phyloP scores from a whole-genome alignment of 2,797 vertebrate genomes.

The Sylvilagus floridanus region DNA sequence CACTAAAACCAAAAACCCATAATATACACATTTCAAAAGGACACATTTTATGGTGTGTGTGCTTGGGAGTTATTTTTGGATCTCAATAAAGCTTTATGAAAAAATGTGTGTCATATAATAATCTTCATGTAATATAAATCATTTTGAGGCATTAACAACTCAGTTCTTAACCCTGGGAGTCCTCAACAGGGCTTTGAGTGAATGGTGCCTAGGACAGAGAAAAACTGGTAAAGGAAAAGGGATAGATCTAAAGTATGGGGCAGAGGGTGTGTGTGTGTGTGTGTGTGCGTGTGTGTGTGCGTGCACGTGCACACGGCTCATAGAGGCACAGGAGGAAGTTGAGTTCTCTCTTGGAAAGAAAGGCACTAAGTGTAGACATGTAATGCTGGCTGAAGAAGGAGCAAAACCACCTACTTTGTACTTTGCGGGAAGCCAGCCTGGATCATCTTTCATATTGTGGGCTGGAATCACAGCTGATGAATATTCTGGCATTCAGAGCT shows the following conservation, averaged over 20 bases:
- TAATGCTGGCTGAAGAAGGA: conserved; percentile 32
- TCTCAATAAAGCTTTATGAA: background rate
- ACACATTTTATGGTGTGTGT: conserved; percentile 12
- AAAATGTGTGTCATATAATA: background rate
- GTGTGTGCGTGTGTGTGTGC: no score
- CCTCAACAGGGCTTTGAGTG: background rate
- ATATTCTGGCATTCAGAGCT: conserved; percentile 46
- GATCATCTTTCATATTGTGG: conserved; percentile 48
- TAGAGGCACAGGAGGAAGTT: background rate
- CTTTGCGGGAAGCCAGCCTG: conserved; percentile 34
- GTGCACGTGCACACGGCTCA: background rate
- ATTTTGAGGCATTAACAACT: conserved; percentile 38
- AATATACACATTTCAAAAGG: background rate
- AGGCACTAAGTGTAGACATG: background rate
- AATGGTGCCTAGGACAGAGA: background rate
- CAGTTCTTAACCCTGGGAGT: conserved; percentile 14
- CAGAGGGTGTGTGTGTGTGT: no score
- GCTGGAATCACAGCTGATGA: conserved; percentile 34
- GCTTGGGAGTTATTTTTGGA: background rate
- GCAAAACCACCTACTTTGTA: conserved; percentile 55
- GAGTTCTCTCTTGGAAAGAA: conserved; percentile 9
- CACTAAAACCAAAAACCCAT: background rate
- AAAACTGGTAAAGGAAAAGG: background rate
- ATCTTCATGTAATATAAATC: background rate
- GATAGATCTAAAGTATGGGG: background rate